phyloP scores from a whole-genome alignment of 2,888 invertebrate genomes.

The Apodemia zela region DNA sequence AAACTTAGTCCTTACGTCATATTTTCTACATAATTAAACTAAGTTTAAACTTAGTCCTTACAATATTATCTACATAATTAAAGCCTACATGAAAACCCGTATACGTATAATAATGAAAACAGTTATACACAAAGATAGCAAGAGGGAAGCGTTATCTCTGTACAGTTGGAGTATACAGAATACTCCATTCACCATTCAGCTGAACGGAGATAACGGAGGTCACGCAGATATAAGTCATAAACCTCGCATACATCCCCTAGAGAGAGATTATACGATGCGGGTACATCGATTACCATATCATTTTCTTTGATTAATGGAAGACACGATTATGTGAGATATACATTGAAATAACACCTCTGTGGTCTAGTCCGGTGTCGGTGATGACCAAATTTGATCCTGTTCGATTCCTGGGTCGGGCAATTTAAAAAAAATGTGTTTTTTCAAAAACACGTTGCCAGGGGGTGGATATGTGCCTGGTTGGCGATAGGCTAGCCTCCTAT shows the following conservation, averaged over 20 bases:
- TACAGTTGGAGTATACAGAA: background rate
- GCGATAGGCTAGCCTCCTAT: too few species aligned
- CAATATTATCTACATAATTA: background rate
- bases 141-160: conserved; percentile 2
- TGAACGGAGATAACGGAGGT: background rate
- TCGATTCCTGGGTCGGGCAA: too few species aligned
- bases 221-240: conserved; percentile 15
- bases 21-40: too few species aligned
- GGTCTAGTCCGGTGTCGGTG: too few species aligned
- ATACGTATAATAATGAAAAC: conserved; percentile 2
- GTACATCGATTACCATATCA: conserved; percentile 21
- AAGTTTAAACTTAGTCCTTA: too few species aligned
- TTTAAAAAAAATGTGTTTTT: too few species aligned
- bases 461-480: too few species aligned
- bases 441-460: too few species aligned
- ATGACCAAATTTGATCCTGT: too few species aligned
- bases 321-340: conserved; percentile 13
- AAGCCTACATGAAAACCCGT: background rate
- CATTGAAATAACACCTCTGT: conserved; percentile 6
- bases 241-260: conserved; percentile 19
- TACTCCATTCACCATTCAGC: conserved; percentile 3
- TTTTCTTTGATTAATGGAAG: conserved; percentile 13
- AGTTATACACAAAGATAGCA: background rate
- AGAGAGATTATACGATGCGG: conserved; percentile 32
- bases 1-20: too few species aligned